Conservation (phyloP, 2,797 vertebrate species). For the Molossus molossus region DNA sequence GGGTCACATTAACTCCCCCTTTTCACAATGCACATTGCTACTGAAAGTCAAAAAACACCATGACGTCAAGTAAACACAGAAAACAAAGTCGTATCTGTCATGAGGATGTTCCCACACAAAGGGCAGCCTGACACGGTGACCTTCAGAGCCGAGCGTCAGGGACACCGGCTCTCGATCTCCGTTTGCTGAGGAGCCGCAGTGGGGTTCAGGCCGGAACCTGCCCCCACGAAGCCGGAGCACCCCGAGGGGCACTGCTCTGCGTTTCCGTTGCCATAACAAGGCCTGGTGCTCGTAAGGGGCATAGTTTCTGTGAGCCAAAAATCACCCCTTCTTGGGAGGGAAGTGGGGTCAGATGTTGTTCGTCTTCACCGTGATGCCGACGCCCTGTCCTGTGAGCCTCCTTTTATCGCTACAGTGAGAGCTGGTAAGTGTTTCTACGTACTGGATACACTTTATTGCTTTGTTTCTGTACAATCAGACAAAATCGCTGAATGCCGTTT, state of each 20-base stretch:
- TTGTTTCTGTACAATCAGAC: slow-evolving; percentile 67
- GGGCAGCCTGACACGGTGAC: accelerated
- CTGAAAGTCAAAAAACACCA: neutral
- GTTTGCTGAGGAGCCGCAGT: neutral
- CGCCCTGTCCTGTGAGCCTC: neutral
- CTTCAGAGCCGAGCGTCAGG: accelerated
- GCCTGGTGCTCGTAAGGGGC: neutral
- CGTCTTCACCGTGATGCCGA: neutral
- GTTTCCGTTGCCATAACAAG: neutral
- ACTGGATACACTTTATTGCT: slow-evolving; percentile 54
- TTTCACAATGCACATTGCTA: neutral
- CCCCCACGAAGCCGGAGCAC: neutral
- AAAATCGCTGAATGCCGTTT: slow-evolving; percentile 74
- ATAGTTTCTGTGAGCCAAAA: neutral
- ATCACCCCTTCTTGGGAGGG: accelerated
- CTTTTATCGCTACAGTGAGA: neutral
- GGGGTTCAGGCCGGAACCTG: too few relatives aligned
- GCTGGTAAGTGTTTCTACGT: slow-evolving; percentile 58
- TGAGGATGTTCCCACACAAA: neutral
- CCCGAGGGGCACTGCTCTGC: neutral
- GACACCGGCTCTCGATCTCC: neutral
- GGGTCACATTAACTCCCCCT: neutral
- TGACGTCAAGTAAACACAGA: neutral
- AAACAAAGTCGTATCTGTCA: neutral
- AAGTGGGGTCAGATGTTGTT: neutral